Percentiles rank a stretch among this genome's conserved stretches.
These are phyloP conservation scores for Cephalopachus bancanus DNA, from an alignment of 2,797 vertebrate genomes.

Conservation along the genomic window DNA sequence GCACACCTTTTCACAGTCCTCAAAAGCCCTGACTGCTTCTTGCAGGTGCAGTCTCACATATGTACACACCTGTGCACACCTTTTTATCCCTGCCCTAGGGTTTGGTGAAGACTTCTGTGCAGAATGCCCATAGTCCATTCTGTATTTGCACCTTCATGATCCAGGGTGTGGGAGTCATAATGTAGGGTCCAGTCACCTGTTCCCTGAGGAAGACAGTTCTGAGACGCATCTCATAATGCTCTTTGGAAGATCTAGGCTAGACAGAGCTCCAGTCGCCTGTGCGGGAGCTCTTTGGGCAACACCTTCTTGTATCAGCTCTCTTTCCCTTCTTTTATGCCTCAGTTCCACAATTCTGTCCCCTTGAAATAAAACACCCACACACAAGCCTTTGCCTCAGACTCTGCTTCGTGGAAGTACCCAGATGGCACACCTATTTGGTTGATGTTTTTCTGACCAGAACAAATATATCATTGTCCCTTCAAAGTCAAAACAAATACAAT, in stretches of 20 bases:
- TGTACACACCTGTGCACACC: rapidly evolving
- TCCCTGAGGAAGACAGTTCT: background rate
- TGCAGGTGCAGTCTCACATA: background rate
- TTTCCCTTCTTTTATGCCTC: background rate
- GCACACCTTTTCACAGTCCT: background rate
- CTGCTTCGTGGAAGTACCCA: background rate
- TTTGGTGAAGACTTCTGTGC: background rate
- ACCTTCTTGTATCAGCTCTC: background rate
- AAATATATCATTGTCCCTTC: constrained; percentile 56
- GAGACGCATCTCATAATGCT: background rate
- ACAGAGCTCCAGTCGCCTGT: rapidly evolving
- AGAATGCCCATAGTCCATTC: background rate
- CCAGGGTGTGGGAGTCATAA: background rate
- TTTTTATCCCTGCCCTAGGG: background rate
- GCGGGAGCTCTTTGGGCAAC: background rate
- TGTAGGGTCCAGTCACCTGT: too few species aligned
- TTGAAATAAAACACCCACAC: background rate
- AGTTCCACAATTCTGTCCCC: rapidly evolving
- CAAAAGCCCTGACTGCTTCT: too few species aligned
- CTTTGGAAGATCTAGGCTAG: background rate
- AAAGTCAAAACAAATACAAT: constrained; percentile 28
- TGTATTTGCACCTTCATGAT: background rate
- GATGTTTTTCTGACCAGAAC: constrained; percentile 29
- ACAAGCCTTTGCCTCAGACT: background rate
- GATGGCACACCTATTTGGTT: background rate